Evolutionary conservation across 2,797 vertebrate species (phyloP), one percentile per base, ranked within the genome.

Genomic region (Coccyzus lansbergi): DNA sequence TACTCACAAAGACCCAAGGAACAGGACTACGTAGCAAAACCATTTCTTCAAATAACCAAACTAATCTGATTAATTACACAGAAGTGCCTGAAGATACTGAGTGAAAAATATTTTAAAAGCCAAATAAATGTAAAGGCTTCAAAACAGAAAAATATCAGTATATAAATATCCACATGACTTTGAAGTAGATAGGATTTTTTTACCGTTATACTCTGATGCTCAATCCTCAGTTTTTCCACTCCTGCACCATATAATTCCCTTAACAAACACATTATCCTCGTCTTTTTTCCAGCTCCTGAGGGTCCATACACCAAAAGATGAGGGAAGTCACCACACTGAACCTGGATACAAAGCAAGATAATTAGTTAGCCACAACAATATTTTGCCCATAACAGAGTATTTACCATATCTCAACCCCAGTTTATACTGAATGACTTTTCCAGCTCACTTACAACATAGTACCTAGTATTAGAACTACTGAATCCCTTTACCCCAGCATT

Each of bases 271-370:
- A 99, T 99, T 92, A 99, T 99, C 94, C 99, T 98, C 5, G 99
- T 99, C 97, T 99, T 99, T 97, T 99, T 99, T 44, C 99, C 99
- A 16, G 99, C 99, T 20, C 99, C 99, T 9, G 99, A 99, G 0
- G 99, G 99, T 15, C 99, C 99, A 86, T 99, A 99, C 19, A 99
- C 98, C 97, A 99, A 91, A 19, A 99, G 90, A 94, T 99, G 99
- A 34, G 99, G 99, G 83, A 99, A 99, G 92, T 99, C 99, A 4
- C 99, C 99, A 96, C 98, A 98, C 0, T 99, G 99, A 58, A 99
- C 99, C 99, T 99, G 94, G 34, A 89, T 48, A 91, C 40, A 90
- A 76, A 46, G 68, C 18, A 58, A 71, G 5, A 53, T 9, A 18
- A 51, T 20, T 31, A 56, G 20, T 83, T 31, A 92, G 17, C 14